These are phyloP conservation scores for Oscheius sp. DNA, from an alignment of 2,888 invertebrate genomes.

Conservation along the genomic window DNA sequence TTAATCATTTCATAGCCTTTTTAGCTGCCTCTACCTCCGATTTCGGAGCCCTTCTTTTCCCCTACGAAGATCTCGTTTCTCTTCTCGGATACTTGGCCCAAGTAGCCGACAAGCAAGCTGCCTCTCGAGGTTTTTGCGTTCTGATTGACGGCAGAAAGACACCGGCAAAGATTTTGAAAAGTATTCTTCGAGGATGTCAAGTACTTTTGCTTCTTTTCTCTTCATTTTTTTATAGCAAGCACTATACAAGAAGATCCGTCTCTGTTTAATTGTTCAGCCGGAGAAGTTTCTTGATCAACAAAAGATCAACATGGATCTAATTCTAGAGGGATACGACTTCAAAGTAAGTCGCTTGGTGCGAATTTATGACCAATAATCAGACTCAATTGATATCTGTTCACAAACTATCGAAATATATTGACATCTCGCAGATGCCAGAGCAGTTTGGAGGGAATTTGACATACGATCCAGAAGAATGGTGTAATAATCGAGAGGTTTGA, in stretches of 20 bases:
- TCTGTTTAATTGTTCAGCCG: constrained; percentile 77
- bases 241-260: constrained; percentile 58
- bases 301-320: constrained; percentile 72
- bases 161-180: constrained; percentile 56
- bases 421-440: constrained; percentile 79
- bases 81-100: constrained; percentile 42
- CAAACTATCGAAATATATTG: constrained; percentile 79
- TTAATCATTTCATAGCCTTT: background rate
- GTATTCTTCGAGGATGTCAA: constrained; percentile 60
- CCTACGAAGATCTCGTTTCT: constrained; percentile 53
- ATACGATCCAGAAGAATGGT: constrained; percentile 82
- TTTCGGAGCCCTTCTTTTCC: constrained; percentile 11
- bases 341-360: constrained; percentile 43
- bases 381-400: constrained; percentile 79
- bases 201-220: constrained; percentile 20
- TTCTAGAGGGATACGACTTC: constrained; percentile 63
- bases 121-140: constrained; percentile 52
- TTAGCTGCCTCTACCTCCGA: constrained; percentile 33
- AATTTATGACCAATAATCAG: constrained; percentile 72
- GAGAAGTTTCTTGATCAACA: constrained; percentile 83
- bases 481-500: constrained; percentile 79
- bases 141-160: constrained; percentile 60
- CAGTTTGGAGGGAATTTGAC: constrained; percentile 80
- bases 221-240: constrained; percentile 51
- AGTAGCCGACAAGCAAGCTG: constrained; percentile 10